Evolutionary conservation across 2,797 vertebrate species (phyloP).

Genomic region (Potorous gilbertii): DNA sequence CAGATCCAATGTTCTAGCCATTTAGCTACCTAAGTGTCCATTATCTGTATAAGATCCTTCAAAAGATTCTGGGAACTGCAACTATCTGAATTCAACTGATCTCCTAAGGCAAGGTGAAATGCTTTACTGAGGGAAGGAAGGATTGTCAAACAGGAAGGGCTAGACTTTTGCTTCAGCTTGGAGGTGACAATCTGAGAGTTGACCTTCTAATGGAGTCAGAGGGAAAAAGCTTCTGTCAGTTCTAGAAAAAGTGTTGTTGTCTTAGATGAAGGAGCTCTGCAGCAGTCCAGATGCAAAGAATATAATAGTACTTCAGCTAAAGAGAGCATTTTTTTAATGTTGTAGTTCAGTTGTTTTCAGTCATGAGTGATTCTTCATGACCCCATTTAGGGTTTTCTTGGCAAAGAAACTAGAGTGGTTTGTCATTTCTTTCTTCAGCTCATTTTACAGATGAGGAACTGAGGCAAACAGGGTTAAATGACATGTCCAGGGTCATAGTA

Average conservation of each 20-base stretch:
- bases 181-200: not conserved
- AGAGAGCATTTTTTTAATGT: not conserved
- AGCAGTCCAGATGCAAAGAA: not conserved
- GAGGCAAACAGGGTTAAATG: not conserved
- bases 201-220: not conserved
- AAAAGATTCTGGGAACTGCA: not conserved
- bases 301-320: not conserved
- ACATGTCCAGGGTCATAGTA: not conserved
- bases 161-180: not conserved
- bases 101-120: not conserved
- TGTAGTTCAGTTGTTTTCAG: not conserved
- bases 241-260: not conserved
- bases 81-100: not conserved
- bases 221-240: not conserved
- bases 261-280: not conserved
- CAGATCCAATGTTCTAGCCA: not conserved
- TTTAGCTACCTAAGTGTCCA: not conserved
- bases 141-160: not conserved
- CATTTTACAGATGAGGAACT: not conserved
- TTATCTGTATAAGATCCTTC: not conserved
- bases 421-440: not conserved
- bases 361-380: not conserved
- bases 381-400: not conserved
- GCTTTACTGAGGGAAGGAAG: not conserved
- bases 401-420: not conserved